Evolutionary conservation across 2,797 vertebrate species (phyloP).

Genomic region (Malacoctenus gilli): DNA sequence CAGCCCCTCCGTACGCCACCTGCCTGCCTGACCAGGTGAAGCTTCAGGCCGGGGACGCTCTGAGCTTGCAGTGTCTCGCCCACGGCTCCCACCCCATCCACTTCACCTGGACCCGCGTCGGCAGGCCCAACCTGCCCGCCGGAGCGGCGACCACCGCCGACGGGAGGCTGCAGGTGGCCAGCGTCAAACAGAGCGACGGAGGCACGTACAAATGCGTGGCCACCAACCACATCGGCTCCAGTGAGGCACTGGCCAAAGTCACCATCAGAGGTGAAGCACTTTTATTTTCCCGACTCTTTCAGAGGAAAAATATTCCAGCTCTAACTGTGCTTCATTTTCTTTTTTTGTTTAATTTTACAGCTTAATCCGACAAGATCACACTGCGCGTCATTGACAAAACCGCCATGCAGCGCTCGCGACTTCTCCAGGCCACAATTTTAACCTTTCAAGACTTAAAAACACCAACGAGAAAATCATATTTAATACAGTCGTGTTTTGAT

Average conservation of each 20-base stretch:
- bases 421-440: conserved; percentile 9
- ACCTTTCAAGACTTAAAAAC: background rate
- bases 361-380: conserved; percentile 28
- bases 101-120: conserved; percentile 85
- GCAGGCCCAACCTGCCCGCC: conserved; percentile 68
- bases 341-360: conserved; percentile 43
- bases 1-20: conserved; percentile 91
- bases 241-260: conserved; percentile 82
- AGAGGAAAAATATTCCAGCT: background rate
- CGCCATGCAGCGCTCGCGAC: background rate
- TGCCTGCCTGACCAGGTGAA: conserved; percentile 80
- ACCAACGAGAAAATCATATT: conserved; percentile 6
- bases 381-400: background rate
- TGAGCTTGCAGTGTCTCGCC: conserved; percentile 90
- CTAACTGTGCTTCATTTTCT: conserved; percentile 14
- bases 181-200: conserved; percentile 56
- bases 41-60: conserved; percentile 72
- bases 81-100: conserved; percentile 89
- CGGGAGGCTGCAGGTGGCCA: conserved; percentile 78
- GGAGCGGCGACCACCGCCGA: conserved; percentile 64
- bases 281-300: background rate
- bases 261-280: conserved; percentile 83
- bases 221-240: conserved; percentile 86
- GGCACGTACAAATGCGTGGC: conserved; percentile 90
- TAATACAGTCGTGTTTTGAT: conserved; percentile 15